Evolutionary conservation across 2,113 vertebrate species (phyloP).

Genomic region (Channa argus): DNA sequence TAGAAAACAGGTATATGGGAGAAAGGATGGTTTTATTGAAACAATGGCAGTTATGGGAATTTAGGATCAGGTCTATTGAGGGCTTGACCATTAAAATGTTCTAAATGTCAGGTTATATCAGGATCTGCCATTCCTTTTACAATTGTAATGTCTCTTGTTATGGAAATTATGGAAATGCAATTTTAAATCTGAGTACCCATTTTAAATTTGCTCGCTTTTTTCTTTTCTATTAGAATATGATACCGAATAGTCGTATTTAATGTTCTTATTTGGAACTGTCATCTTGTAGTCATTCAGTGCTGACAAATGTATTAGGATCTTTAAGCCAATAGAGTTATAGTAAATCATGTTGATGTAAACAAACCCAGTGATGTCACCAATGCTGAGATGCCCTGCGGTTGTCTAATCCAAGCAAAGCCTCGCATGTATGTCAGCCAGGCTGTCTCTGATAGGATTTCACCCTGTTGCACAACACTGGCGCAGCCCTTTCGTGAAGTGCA

Average conservation of each 20-base stretch:
- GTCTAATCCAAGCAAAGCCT: conserved; percentile 56
- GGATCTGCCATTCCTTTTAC: no score
- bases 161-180: no score
- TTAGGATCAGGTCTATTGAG: no score
- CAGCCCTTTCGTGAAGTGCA: conserved; percentile 27
- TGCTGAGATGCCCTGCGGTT: conserved; percentile 31
- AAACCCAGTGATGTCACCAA: conserved; percentile 38
- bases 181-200: no score
- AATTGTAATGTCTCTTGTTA: no score
- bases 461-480: conserved; percentile 13
- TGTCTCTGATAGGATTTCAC: conserved; percentile 45
- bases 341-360: conserved; percentile 38
- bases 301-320: not conserved
- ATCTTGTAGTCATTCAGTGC: not conserved
- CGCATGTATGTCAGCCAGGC: conserved; percentile 45
- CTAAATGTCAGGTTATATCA: no score
- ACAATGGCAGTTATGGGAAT: no score
- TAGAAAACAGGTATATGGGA: no score
- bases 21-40: no score
- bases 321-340: conserved; percentile 22
- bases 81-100: no score
- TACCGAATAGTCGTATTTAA: not conserved
- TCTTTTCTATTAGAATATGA: not conserved
- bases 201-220: no score
- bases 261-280: not conserved